Evolutionary conservation across 2,113 vertebrate species (phyloP), one percentile per base, ranked within the genome.

Genomic region (Phalacrocorax pelagicus): DNA sequence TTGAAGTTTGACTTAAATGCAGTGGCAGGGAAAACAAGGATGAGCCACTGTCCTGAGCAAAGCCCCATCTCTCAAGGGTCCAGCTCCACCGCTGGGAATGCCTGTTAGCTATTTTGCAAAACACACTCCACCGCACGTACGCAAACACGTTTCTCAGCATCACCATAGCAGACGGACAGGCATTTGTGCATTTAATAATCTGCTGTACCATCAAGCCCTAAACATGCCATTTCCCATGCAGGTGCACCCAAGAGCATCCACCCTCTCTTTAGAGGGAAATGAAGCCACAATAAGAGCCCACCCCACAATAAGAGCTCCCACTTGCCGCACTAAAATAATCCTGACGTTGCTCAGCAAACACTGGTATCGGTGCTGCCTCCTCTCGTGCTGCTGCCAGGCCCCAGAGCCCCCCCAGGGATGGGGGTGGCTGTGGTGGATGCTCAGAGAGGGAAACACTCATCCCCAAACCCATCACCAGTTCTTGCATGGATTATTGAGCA

Each of bases 211-310:
- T 0, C 0, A 3, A 57, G 78, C 15, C 85, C 59, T 4, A 3
- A 12, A 1, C 1, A 4, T 0, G n/a, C 32, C 55, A 11, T 6
- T 14, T 4, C 49, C 40, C 2, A 0, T 0, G 81, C 84, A 95
- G 89, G 81, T 78, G 94, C 89, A 51, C 62, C 26, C 81, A 3
- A 1, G 6, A 18, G 66, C 71, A 27, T 65, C 32, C 44, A 38
- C 17, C 36, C 30, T 11, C 20, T 8, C 22, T 4, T 7, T 2
- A 3, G 13, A 46, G 36, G 32, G 24, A 36, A 49, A 54, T 0
- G 42, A 29, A 84, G 18, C 17, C 72, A 4, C 63, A 3, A 1
- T 2, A 38, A 13, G 32, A 61, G 42, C 58, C 36, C 62, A 34
- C 0, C 38, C 38, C 38, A 38, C 38, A 38, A 38, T 38, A 38